Conservation (phyloP, 2,113 vertebrate genomes). For the Actenoides lindsayi region DNA sequence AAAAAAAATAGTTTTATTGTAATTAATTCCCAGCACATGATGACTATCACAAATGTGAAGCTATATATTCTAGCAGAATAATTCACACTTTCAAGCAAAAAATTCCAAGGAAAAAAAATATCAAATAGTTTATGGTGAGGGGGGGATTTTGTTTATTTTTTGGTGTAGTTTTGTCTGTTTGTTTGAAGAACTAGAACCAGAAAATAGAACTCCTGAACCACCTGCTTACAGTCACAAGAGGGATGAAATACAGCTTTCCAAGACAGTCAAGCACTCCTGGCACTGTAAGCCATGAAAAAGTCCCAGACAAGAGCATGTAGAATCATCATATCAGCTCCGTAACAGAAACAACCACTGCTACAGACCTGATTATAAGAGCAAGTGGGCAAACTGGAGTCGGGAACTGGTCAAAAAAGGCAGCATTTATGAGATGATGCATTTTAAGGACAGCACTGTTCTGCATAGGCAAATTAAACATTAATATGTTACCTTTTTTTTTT, state of each 20-base stretch:
- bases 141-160: background rate
- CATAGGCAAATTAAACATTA: background rate
- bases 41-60: background rate
- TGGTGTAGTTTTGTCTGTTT: background rate
- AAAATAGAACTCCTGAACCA: background rate
- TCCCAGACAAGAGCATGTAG: background rate
- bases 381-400: background rate
- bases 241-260: background rate
- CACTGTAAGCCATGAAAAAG: background rate
- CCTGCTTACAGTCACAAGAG: background rate
- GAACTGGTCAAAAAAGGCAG: background rate
- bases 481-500: too few species aligned
- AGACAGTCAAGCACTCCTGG: background rate
- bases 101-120: background rate
- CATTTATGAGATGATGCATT: background rate
- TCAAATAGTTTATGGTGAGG: background rate
- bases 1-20: background rate
- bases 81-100: background rate
- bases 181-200: background rate
- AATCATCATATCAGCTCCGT: rapidly evolving
- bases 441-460: background rate
- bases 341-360: background rate
- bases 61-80: background rate
- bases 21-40: background rate
- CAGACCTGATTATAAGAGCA: background rate